Conservation (phyloP, 2,888 invertebrate genomes). For the Diarsia brunnea region DNA sequence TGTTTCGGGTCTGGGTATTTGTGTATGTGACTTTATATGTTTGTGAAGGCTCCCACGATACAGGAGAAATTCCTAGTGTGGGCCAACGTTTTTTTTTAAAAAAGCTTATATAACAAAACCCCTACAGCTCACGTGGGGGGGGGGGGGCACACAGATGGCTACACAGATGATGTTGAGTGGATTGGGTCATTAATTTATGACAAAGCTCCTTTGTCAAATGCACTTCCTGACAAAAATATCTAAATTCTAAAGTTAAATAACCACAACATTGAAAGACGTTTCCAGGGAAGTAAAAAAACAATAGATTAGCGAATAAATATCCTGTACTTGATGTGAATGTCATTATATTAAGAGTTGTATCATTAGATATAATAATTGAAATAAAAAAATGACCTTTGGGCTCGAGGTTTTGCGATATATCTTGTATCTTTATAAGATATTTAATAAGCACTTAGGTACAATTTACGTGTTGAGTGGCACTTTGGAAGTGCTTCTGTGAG, state of each 20-base stretch:
- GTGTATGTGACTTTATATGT: too few relatives aligned
- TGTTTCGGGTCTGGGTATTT: too few relatives aligned
- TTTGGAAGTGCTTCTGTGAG: too few relatives aligned
- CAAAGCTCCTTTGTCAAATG: not conserved
- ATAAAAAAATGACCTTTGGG: conserved; percentile 43
- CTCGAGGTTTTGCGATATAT: conserved; percentile 37
- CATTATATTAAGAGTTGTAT: conserved; percentile 14
- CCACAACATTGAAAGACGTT: conserved; percentile 26
- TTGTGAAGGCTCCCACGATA: too few relatives aligned
- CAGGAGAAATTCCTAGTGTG: too few relatives aligned
- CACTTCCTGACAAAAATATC: conserved; percentile 22
- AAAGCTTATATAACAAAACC: too few relatives aligned
- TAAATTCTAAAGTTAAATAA: conserved; percentile 1
- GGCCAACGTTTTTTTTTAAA: too few relatives aligned
- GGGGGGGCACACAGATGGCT: too few relatives aligned
- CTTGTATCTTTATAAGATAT: conserved; percentile 37
- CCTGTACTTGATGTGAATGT: conserved; percentile 23
- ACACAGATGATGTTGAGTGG: too few relatives aligned
- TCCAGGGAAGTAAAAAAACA: conserved; percentile 55
- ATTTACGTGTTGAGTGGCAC: conserved; percentile 17
- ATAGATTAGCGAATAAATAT: conserved; percentile 38
- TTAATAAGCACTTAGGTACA: conserved; percentile 26
- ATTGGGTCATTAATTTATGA: not conserved
- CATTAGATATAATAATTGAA: conserved; percentile 52
- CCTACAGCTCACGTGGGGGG: too few relatives aligned